Base-by-base conservation (phyloP, 2,888 invertebrate species). In the Agapostemon virescens region DNA sequence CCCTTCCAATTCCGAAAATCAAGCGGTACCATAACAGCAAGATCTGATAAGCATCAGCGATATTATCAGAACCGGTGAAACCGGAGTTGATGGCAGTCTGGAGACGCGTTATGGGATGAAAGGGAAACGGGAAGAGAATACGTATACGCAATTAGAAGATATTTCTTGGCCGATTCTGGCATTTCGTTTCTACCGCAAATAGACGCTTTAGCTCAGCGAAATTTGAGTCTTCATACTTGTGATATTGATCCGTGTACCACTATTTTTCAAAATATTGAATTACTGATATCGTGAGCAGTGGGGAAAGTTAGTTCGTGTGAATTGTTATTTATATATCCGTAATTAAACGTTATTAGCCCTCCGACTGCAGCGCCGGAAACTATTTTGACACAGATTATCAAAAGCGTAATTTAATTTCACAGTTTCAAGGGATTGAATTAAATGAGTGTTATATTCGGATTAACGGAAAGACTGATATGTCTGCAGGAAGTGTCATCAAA, bases 31-130 rank as follows among this genome's bases (percentile, higher is more conserved):
- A 0, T 20, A 52, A 68, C 30, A 38, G 36, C 40, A 36, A 26
- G 15, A 20, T 26, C 13, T 38, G 79, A 79, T 79, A 79, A 72
- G 38, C 77, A 61, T 76, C 49, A 30, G 7, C 11, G 38, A 38
- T 55, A 36, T 26, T 66, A 78, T 74, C 69, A 3, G 26, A 42
- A 6, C 20, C 17, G 13, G 55, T 55, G 77, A 68, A 71, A 71
- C 49, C 13, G 63, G 36, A 42, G 74, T 55, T 30, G 20, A 30
- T 55, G 26, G 36, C 5, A 49, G 0, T 33, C n/a, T 15, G 26
- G 26, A 71, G 63, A 40, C 36, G 6, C 23, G 55, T 45, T 42
- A 38, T 20, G 13, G 36, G 63, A 72, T 55, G 36, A 71, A 78
- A 58, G 36, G 13, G 20, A 33, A 26, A 38, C 26, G 6, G 9